A percentile compares a stretch with the other conserved stretches of the same genome.
phyloP scores from a whole-genome alignment of 2,888 invertebrate genomes.

The Xanthia icteritia region DNA sequence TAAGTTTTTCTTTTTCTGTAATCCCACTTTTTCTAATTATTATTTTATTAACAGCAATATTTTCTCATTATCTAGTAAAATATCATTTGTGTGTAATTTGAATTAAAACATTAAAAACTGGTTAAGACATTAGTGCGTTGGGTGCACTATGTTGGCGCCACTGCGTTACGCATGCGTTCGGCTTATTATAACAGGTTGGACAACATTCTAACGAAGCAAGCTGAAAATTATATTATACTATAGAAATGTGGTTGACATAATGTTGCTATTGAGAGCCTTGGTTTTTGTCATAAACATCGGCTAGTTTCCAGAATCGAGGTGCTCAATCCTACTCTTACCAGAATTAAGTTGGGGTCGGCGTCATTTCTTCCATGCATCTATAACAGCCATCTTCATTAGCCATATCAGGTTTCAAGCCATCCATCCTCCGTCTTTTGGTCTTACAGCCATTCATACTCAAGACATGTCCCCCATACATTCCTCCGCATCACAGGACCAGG shows the following conservation, averaged over 20 bases:
- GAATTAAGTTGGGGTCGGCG: neutral
- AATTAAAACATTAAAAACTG: slow-evolving; percentile 46
- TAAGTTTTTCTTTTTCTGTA: neutral
- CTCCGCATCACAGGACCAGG: neutral
- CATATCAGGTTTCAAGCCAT: neutral
- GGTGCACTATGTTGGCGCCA: slow-evolving; percentile 56
- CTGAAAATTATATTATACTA: slow-evolving; percentile 50
- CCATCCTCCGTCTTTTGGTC: too few species aligned
- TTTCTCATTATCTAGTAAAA: slow-evolving; percentile 18
- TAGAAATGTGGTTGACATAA: slow-evolving; percentile 39
- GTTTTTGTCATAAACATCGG: neutral
- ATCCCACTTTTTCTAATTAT: neutral
- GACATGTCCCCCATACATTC: neutral
- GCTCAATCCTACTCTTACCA: neutral
- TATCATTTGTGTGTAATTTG: slow-evolving; percentile 27
- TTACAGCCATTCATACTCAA: neutral
- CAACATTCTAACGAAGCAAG: slow-evolving; percentile 54
- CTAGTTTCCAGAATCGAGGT: neutral
- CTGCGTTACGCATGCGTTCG: slow-evolving; percentile 36
- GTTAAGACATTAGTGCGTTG: slow-evolving; percentile 45
- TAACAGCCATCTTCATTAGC: too few species aligned
- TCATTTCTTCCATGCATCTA: neutral
- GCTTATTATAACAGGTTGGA: slow-evolving; percentile 51
- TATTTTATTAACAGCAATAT: slow-evolving; percentile 12
- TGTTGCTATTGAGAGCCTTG: slow-evolving; percentile 13